Base-by-base conservation (phyloP, 2,888 invertebrate genomes). In the Apamea epomidion region DNA sequence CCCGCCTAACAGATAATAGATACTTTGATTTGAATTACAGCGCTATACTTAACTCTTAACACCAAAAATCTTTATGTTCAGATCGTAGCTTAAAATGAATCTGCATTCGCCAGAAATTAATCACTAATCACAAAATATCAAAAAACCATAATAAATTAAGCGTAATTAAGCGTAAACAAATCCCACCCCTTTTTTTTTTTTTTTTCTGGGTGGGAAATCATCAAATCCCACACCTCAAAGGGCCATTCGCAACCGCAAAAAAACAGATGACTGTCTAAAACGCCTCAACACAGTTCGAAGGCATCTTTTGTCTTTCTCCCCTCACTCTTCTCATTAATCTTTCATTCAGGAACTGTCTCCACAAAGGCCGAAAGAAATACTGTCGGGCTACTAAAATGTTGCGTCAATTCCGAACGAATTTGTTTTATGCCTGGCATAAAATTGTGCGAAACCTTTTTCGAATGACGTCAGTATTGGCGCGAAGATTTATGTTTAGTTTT, bases 261-360 rank as follows among this genome's bases (percentile, higher is more conserved):
- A 88, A 80, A 54, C 73, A 62, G 78, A 86, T 80, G 86, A 86
- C 80, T 80, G 67, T 83, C 80, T 80, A 65, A 86, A 86, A 77
- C 76, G 71, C 68, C 70, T 70, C 69, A 71, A 64, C 77, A 67
- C 73, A 77, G 70, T 87, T 82, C 67, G 75, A 74, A 79, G 76
- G 32, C 65, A 74, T 74, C 81, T 85, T 85, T 86, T 87, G 88
- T 88, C 81, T 81, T 72, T 58, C 62, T 75, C 73, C 84, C 81
- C 75, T 86, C 80, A 80, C 64, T 81, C 74, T 73, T 32, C 90
- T 91, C 93, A 93, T 93, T 93, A 93, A 93, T 93, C 90, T 93
- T 93, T 92, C 91, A 92, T 92, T 90, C 90, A 80, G 77, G 84
- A 83, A 86, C 83, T 85, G 87, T 87, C 85, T 87, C 80, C 80